Evolutionary conservation across 2,888 invertebrate genomes (phyloP), one percentile per base, ranked within the genome.

Genomic region (Lacanobia wlatinum): DNA sequence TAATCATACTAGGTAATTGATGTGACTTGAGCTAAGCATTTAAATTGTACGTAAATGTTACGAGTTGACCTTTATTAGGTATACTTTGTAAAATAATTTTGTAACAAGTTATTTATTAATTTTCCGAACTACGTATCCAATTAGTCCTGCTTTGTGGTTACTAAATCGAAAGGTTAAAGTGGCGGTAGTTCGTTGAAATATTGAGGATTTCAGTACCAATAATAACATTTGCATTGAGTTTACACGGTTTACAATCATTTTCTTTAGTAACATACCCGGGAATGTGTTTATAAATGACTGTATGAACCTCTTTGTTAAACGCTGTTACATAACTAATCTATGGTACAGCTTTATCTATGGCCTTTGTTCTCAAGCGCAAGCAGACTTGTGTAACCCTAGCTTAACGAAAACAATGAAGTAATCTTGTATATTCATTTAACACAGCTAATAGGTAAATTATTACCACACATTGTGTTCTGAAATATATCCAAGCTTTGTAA

Each of bases 391-490:
- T 69, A 73, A 70, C 81, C 73, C 58, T 16, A 70, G 69, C 84
- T 78, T 67, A 73, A 61, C 18, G 38, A 28, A 58, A 56, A 78
- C 76, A 83, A 83, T 81, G 63, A 56, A 70, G 64, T 85, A 78
- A 76, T 76, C 74, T 70, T 71, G 71, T 63, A 77, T 76, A 78
- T 78, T 78, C 73, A 83, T 80, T 77, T 77, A 62, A 62, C 53
- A 56, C 48, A 53, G 59, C 62, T 70, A 78, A 75, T 71, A 73
- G 58, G 60, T 83, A 58, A 80, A 69, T 76, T 70, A 82, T 69
- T 52, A 77, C 21, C 16, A 73, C 38, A 83, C 74, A 73, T 73
- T 83, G 79, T 83, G 7, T 58, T 55, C 23, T 61, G 67, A 50
- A 68, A 61, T 61, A 53, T 28, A 53, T 43, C 16, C 5, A 48